phyloP scores from a whole-genome alignment of 2,113 vertebrate genomes.

The Ageneiosus marmoratus region DNA sequence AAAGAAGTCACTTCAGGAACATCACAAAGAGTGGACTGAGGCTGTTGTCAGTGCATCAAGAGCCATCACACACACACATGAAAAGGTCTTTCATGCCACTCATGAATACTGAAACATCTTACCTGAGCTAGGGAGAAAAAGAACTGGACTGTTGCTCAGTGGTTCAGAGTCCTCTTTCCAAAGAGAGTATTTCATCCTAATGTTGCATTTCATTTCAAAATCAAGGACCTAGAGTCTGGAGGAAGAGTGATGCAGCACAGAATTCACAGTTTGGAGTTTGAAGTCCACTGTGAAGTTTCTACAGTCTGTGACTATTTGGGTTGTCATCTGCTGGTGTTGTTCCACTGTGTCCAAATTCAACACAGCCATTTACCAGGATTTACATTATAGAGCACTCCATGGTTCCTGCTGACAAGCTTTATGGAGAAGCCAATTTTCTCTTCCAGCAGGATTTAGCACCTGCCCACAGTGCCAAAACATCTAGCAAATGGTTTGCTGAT shows the following conservation, averaged over 20 bases:
- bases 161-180: too few relatives aligned
- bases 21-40: not conserved
- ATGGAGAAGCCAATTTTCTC: not conserved
- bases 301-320: slow-evolving; percentile 14
- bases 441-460: too few relatives aligned
- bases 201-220: too few relatives aligned
- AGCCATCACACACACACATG: not conserved
- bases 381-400: slow-evolving; percentile 8
- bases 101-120: slow-evolving; percentile 21
- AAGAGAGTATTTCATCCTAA: too few relatives aligned
- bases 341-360: slow-evolving; percentile 8
- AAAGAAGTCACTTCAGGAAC: not conserved
- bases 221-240: too few relatives aligned
- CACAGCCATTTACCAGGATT: not conserved
- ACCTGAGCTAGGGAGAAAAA: too few relatives aligned
- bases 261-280: too few relatives aligned
- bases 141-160: too few relatives aligned
- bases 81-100: slow-evolving; percentile 26
- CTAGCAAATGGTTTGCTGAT: too few relatives aligned
- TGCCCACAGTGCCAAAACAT: too few relatives aligned
- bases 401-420: slow-evolving; percentile 35
- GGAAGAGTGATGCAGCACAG: too few relatives aligned
- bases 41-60: too few relatives aligned
- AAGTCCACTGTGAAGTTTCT: not conserved
- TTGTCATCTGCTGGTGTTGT: not conserved